Conservation (phyloP, 2,888 invertebrate genomes). For the Phyllotreta striolata region DNA sequence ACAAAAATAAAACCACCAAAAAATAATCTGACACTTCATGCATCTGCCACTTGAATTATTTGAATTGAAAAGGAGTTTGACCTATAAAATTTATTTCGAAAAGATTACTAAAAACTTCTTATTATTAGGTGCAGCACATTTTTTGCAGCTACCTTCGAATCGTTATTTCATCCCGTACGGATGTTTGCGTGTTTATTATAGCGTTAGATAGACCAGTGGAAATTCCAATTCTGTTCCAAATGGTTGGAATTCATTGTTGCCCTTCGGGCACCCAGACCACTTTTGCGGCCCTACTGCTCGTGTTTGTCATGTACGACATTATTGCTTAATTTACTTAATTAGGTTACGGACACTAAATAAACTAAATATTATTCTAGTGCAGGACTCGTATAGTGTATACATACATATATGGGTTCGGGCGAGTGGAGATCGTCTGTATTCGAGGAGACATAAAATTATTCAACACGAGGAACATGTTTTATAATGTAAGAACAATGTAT, state of each 20-base stretch:
- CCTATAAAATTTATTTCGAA: too few species aligned
- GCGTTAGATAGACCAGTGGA: conserved; percentile 33
- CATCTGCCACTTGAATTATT: too few species aligned
- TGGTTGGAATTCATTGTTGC: conserved; percentile 36
- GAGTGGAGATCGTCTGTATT: not conserved
- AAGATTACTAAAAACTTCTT: too few species aligned
- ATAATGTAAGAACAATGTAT: too few species aligned
- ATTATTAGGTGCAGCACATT: not conserved
- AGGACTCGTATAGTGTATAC: not conserved
- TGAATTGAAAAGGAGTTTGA: too few species aligned
- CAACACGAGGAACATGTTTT: too few species aligned
- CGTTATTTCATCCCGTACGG: conserved; percentile 1
- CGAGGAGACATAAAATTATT: conserved; percentile 3
- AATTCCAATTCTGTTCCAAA: conserved; percentile 40
- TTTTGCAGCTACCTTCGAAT: not conserved
- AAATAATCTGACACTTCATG: too few species aligned
- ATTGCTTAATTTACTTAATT: conserved; percentile 43
- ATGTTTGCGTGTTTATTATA: conserved; percentile 38
- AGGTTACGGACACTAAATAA: conserved; percentile 36
- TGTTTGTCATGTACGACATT: conserved; percentile 41
- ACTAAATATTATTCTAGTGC: conserved; percentile 36
- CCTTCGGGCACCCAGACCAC: conserved; percentile 37
- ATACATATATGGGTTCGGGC: not conserved
- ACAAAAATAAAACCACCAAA: too few species aligned
- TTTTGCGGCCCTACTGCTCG: conserved; percentile 37